Base-by-base conservation (phyloP, 2,113 vertebrate species). In the Xyliphius kryptos region DNA sequence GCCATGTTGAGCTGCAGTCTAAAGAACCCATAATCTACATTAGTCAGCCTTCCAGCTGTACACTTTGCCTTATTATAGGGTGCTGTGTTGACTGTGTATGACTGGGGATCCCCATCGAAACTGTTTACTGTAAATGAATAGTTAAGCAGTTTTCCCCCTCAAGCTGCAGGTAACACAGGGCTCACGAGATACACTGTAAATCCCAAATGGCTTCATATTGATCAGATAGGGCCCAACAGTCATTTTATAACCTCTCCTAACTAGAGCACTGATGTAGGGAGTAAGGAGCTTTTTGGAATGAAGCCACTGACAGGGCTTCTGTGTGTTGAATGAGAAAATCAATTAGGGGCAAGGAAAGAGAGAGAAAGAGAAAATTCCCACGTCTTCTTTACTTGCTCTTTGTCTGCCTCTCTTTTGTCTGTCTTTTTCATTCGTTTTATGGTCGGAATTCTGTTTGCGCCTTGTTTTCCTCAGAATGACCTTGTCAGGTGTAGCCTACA, bases 371-470 rank as follows among this genome's bases (percentile, higher is more conserved):
- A 37, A 65, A 46, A 66, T 66, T 66, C 64, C 64, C 64, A 66
- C 56, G 64, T 66, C 64, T 66, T 36, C 63, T 40, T 66, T 21
- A 1, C 54, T 56, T 37, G 40, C 15, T 54, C 54, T 66, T 66
- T 66, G 64, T 66, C 37, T n/a, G n/a, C 21, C 13, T 36, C 47
- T 66, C 55, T 58, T 52, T 58, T 66, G 46, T 66, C 7, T 66
- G 14, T 43, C 9, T n/a, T n/a, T n/a, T n/a, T n/a, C n/a, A n/a
- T n/a, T n/a, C n/a, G n/a, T n/a, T n/a, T n/a, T n/a, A n/a, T n/a
- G n/a, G n/a, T n/a, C n/a, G n/a, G n/a, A n/a, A n/a, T n/a, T n/a
- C n/a, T n/a, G n/a, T n/a, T n/a, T n/a, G n/a, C n/a, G n/a, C n/a
- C n/a, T n/a, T n/a, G n/a, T n/a, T n/a, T n/a, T n/a, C n/a, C n/a